phyloP scores from a whole-genome alignment of 2,113 vertebrate species.

The human region DNA sequence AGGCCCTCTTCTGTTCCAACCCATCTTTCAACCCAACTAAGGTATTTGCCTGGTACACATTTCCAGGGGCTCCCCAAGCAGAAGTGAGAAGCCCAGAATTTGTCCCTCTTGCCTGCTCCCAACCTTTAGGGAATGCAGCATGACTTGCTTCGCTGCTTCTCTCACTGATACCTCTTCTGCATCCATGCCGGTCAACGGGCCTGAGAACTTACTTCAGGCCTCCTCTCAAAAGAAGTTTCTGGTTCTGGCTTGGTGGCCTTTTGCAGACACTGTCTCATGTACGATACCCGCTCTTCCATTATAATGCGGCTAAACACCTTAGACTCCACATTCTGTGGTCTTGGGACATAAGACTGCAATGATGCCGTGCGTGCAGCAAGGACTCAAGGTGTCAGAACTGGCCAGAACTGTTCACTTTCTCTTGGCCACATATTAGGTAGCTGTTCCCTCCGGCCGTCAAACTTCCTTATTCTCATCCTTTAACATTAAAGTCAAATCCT shows the following conservation, averaged over 20 bases:
- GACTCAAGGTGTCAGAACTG: neutral
- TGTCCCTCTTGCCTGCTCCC: neutral
- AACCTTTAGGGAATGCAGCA: neutral
- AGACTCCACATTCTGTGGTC: neutral
- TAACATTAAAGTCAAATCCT: neutral
- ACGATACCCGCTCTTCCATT: neutral
- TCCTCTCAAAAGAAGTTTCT: conserved; percentile 14
- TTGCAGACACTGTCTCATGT: neutral
- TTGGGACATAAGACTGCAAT: neutral
- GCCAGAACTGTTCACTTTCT: neutral
- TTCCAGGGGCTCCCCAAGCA: neutral
- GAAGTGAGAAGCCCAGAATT: neutral
- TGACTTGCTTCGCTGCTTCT: conserved; percentile 30
- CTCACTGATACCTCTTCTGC: neutral
- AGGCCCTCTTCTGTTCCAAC: neutral
- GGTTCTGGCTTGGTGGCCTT: neutral
- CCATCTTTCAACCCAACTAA: neutral
- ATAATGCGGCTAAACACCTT: neutral
- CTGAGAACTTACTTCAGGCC: neutral
- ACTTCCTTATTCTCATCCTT: neutral
- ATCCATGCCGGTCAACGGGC: neutral
- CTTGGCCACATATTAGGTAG: neutral
- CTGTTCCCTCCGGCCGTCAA: neutral
- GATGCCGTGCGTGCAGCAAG: neutral
- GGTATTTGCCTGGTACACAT: neutral